Conservation (phyloP, 2,797 vertebrate genomes). For the Pseudomugil tenellus region DNA sequence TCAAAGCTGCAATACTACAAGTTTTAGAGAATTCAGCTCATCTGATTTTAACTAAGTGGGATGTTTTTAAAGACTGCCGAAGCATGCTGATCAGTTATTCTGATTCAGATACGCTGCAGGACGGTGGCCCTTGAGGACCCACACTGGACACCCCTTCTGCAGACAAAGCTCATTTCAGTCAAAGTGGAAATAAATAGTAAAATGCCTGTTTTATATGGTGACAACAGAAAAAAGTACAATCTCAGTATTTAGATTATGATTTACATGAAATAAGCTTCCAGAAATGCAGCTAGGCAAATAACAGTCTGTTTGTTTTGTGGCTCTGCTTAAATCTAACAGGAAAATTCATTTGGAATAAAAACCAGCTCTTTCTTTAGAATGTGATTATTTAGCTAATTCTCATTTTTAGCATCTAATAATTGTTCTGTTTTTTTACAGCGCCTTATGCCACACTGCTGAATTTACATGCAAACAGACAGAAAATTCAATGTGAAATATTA, state of each 20-base stretch:
- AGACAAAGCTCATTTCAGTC: constrained; percentile 1
- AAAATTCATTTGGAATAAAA: constrained; percentile 23
- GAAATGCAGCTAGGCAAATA: constrained; percentile 15
- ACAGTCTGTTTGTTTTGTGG: constrained; percentile 2
- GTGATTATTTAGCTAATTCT: constrained; percentile 4
- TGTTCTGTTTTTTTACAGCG: background rate
- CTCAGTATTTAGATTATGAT: constrained; percentile 27
- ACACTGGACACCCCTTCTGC: background rate
- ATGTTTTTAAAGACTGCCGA: too few relatives aligned
- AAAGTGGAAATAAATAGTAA: background rate
- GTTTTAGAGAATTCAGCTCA: background rate
- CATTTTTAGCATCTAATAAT: too few relatives aligned
- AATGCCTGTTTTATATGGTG: background rate
- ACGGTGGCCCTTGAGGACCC: too few relatives aligned
- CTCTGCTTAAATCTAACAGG: constrained; percentile 21
- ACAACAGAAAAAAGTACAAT: background rate
- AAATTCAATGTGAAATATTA: too few relatives aligned
- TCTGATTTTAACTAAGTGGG: too few relatives aligned
- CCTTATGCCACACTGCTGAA: background rate
- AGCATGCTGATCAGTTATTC: too few relatives aligned
- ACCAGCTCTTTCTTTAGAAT: constrained; percentile 5
- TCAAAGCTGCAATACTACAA: background rate
- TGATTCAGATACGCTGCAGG: too few relatives aligned
- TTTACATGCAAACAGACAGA: background rate
- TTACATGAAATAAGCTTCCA: constrained; percentile 24